Evolutionary conservation across 2,113 vertebrate species (phyloP).

Genomic region (Cariama cristata): DNA sequence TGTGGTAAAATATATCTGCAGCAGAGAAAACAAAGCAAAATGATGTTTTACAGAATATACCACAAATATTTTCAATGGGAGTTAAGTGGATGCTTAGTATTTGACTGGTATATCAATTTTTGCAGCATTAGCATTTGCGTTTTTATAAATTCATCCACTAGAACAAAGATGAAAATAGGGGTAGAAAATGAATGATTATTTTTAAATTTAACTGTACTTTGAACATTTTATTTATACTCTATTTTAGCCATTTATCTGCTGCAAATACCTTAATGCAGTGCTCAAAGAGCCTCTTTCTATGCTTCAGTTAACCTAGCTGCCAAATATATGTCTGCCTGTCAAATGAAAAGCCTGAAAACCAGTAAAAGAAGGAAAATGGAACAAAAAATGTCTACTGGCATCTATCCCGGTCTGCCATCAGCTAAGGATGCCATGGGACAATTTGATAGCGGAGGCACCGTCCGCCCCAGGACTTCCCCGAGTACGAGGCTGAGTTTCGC

Average conservation of each 20-base stretch:
- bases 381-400: constrained; percentile 15
- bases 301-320: constrained; percentile 49
- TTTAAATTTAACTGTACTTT: neutral
- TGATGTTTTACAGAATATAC: neutral
- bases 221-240: neutral
- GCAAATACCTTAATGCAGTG: neutral
- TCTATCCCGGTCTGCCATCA: constrained; percentile 21
- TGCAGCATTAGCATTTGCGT: neutral
- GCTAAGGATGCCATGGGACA: constrained; percentile 23
- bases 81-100: neutral
- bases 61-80: neutral
- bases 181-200: neutral
- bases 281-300: constrained; percentile 23
- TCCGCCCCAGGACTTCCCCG: neutral
- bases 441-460: neutral
- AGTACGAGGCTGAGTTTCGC: neutral
- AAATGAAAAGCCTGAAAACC: constrained; percentile 34
- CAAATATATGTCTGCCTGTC: constrained; percentile 53
- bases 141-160: neutral
- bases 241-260: constrained; percentile 11
- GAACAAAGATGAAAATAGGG: neutral
- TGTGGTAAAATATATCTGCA: neutral
- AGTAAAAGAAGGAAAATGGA: constrained; percentile 32
- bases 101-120: neutral
- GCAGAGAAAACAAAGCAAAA: neutral